phyloP scores from a whole-genome alignment of 2,888 invertebrate genomes.

The Euzophera pinguis region DNA sequence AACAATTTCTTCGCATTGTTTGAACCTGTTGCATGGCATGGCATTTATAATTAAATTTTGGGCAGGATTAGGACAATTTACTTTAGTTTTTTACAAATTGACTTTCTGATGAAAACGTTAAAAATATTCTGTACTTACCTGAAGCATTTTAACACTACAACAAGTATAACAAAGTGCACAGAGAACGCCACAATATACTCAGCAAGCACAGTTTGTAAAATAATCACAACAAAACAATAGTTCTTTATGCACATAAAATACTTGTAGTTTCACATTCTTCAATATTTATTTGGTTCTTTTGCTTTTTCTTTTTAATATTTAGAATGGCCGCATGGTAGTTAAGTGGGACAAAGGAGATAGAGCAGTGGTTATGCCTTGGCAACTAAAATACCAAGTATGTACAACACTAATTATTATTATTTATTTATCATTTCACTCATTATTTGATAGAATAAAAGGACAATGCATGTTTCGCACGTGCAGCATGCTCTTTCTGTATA shows the following conservation, averaged over 20 bases:
- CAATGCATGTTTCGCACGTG: conserved; percentile 15
- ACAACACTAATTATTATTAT: conserved; percentile 24
- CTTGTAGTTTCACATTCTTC: conserved; percentile 47
- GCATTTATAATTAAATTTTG: too few relatives aligned
- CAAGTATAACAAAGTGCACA: conserved; percentile 5
- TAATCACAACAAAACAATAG: not conserved
- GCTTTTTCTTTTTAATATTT: conserved; percentile 57
- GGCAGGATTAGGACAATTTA: not conserved
- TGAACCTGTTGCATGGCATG: not conserved
- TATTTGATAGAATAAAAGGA: conserved; percentile 18
- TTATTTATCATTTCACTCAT: conserved; percentile 36
- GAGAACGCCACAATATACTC: too few relatives aligned
- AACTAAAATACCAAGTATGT: conserved; percentile 73
- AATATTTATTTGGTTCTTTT: conserved; percentile 60
- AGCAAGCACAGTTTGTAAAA: too few relatives aligned
- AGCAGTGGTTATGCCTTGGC: conserved; percentile 75
- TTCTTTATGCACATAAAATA: conserved; percentile 2
- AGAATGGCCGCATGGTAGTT: conserved; percentile 78
- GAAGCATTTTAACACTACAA: conserved; percentile 4
- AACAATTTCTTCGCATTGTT: conserved; percentile 6
- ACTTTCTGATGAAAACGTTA: not conserved
- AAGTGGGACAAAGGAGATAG: conserved; percentile 75
- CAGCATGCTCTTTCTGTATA: conserved; percentile 4
- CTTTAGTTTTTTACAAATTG: not conserved
- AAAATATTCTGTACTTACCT: conserved; percentile 13